Percentiles rank a stretch among this genome's conserved stretches.
These are phyloP conservation scores for Bufo bufo DNA, from an alignment of 2,113 vertebrate species.

Conservation along the genomic window DNA sequence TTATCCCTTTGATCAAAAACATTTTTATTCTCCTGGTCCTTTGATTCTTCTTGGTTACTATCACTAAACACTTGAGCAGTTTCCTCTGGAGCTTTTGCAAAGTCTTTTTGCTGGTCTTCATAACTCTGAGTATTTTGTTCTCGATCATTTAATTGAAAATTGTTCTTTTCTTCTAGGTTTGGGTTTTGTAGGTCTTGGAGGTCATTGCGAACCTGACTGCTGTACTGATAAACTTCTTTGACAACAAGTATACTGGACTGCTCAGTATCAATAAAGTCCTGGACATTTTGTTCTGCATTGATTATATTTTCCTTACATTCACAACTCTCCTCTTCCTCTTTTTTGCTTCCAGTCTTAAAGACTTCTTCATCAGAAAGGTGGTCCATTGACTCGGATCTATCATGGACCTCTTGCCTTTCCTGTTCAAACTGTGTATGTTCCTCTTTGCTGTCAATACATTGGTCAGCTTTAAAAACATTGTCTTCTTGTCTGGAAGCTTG, in stretches of 20 bases:
- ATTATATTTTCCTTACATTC: not conserved
- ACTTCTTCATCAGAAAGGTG: not conserved
- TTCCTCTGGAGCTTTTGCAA: not conserved
- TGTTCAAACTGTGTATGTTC: not conserved
- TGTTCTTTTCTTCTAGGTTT: constrained; percentile 11
- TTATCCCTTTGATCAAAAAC: not conserved
- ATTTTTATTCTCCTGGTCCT: not conserved
- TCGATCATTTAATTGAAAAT: not conserved
- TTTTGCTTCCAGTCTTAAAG: not conserved
- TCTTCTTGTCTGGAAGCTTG: not conserved
- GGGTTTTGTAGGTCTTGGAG: not conserved
- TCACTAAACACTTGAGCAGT: not conserved
- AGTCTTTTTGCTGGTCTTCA: not conserved
- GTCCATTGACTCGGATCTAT: not conserved
- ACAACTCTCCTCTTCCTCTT: not conserved
- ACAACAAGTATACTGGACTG: not conserved
- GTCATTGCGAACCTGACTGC: not conserved
- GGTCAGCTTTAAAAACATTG: not conserved
- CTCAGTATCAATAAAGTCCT: not conserved
- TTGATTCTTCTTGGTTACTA: not conserved
- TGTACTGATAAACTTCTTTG: constrained; percentile 15
- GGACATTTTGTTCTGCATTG: not conserved
- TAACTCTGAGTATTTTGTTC: not conserved
- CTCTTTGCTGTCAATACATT: not conserved
- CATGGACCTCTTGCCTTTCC: not conserved